A percentile compares a stretch with the other conserved stretches of the same genome.
Evolutionary conservation across 2,888 invertebrate genomes (phyloP).

Genomic region (Subacronicta megacephala): DNA sequence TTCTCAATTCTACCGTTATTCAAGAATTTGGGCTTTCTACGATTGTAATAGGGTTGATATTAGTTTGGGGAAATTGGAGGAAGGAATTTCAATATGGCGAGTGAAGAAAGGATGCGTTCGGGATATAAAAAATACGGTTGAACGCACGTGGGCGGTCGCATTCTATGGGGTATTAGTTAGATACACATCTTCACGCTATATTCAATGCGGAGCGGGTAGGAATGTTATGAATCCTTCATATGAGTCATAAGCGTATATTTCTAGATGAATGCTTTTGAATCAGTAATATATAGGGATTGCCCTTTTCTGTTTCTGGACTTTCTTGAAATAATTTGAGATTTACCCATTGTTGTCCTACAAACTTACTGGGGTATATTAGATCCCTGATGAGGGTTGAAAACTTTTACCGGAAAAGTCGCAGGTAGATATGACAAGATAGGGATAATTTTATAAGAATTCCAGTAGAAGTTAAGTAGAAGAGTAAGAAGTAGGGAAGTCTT

Average conservation of each 20-base stretch:
- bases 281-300: slow-evolving; percentile 24
- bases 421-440: too few relatives aligned
- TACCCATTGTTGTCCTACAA: slow-evolving; percentile 2
- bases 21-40: slow-evolving; percentile 62
- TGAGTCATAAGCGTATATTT: slow-evolving; percentile 49
- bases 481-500: too few relatives aligned
- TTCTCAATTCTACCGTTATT: slow-evolving; percentile 35
- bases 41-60: slow-evolving; percentile 65
- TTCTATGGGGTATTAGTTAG: slow-evolving; percentile 67
- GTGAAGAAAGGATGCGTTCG: slow-evolving; percentile 78
- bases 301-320: slow-evolving; percentile 36
- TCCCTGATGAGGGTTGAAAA: background rate
- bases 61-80: slow-evolving; percentile 61
- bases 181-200: slow-evolving; percentile 68
- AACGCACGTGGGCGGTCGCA: slow-evolving; percentile 80
- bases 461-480: too few relatives aligned
- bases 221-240: slow-evolving; percentile 54
- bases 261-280: slow-evolving; percentile 35
- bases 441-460: too few relatives aligned
- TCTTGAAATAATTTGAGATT: slow-evolving; percentile 12
- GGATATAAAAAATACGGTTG: slow-evolving; percentile 82
- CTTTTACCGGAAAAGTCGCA: background rate
- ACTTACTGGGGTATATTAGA: slow-evolving; percentile 3
- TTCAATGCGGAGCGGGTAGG: slow-evolving; percentile 46
- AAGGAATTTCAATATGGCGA: slow-evolving; percentile 82